phyloP scores from a whole-genome alignment of 2,888 invertebrate genomes.

The Cryptus viduatorius region DNA sequence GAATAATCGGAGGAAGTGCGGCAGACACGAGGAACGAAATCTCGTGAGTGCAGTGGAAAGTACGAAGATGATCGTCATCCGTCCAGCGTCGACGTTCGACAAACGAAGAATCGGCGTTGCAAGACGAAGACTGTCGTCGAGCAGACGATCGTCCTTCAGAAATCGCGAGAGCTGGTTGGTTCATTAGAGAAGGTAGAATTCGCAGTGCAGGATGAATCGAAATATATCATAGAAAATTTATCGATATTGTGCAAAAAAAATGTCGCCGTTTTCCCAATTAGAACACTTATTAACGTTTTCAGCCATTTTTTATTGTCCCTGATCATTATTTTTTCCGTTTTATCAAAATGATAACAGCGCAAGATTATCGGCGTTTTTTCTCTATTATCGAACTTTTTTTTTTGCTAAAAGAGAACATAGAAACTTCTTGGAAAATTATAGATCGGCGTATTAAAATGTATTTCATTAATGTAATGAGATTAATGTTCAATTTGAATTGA shows the following conservation, averaged over 20 bases:
- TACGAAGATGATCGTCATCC: constrained; percentile 54
- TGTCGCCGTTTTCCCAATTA: no score
- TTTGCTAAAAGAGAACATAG: no score
- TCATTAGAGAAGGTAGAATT: constrained; percentile 74
- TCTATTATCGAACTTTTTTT: no score
- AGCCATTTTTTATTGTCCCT: not conserved
- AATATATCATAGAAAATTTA: not conserved
- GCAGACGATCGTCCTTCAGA: constrained; percentile 61
- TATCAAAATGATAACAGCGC: no score
- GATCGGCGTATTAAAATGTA: no score
- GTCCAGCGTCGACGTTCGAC: constrained; percentile 58
- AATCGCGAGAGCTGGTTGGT: constrained; percentile 80
- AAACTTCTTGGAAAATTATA: no score
- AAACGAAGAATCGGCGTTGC: constrained; percentile 51
- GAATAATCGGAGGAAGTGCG: constrained; percentile 56
- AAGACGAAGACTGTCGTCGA: constrained; percentile 62
- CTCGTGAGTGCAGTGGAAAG: constrained; percentile 36
- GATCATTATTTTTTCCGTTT: no score
- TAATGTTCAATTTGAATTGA: no score
- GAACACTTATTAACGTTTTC: not conserved
- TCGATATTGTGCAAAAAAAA: no score
- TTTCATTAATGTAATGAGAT: no score
- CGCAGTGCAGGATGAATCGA: constrained; percentile 61
- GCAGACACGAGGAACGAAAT: constrained; percentile 40
- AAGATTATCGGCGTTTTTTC: no score